These are phyloP conservation scores for Saccostrea glomerata DNA, from an alignment of 1,140 invertebrate species.

Conservation along the genomic window DNA sequence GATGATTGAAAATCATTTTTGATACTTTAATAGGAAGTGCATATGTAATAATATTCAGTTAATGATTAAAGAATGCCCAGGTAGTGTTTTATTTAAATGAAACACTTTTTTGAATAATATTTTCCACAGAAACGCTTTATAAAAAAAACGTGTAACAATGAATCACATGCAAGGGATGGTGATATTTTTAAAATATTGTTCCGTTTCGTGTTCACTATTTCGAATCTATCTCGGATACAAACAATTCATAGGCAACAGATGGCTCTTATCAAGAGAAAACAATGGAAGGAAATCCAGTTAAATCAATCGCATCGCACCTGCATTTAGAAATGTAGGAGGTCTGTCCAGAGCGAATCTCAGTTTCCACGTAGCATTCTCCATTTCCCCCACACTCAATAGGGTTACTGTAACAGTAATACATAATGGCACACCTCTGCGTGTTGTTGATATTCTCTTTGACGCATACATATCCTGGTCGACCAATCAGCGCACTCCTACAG, in stretches of 20 bases:
- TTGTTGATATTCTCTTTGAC: not conserved
- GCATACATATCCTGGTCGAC: constrained; percentile 6
- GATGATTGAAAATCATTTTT: too few relatives aligned
- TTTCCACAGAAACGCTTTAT: too few relatives aligned
- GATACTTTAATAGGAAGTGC: too few relatives aligned
- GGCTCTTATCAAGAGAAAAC: not conserved
- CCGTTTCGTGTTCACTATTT: not conserved
- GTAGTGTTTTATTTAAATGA: too few relatives aligned
- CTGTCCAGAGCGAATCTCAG: not conserved
- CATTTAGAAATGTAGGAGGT: not conserved
- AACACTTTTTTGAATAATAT: too few relatives aligned
- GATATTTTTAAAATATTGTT: too few relatives aligned
- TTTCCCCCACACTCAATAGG: constrained; percentile 6
- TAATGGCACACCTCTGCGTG: not conserved
- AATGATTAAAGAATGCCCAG: too few relatives aligned
- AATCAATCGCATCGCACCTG: not conserved
- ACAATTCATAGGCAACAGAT: not conserved
- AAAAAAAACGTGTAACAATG: too few relatives aligned
- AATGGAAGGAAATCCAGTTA: not conserved
- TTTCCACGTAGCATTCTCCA: constrained; percentile 15
- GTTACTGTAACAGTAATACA: not conserved
- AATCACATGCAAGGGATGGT: too few relatives aligned
- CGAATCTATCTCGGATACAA: not conserved
- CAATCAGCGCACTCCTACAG: not conserved
- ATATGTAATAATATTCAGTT: too few relatives aligned